A percentile compares a stretch with the other conserved stretches of the same genome.
phyloP scores from a whole-genome alignment of 2,113 vertebrate genomes.

The Laticauda colubrina region DNA sequence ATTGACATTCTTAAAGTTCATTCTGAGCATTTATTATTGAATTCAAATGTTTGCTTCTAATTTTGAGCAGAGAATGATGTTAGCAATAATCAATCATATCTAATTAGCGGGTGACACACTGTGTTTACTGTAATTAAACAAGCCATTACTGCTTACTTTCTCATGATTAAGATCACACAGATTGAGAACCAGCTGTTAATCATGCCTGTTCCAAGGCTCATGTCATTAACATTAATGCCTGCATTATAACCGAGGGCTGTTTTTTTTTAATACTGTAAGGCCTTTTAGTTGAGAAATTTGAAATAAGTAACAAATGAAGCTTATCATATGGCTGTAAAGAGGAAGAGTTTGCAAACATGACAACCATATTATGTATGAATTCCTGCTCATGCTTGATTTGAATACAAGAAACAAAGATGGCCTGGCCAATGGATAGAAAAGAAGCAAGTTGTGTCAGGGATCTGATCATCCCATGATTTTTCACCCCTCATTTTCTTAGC shows the following conservation, averaged over 20 bases:
- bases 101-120: slow-evolving; percentile 58
- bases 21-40: slow-evolving; percentile 15
- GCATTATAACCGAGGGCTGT: slow-evolving; percentile 18
- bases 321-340: slow-evolving; percentile 13
- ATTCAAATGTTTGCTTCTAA: slow-evolving; percentile 49
- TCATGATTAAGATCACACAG: slow-evolving; percentile 55
- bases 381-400: background rate
- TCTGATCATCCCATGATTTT: background rate
- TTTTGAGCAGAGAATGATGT: slow-evolving; percentile 44
- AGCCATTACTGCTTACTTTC: slow-evolving; percentile 57
- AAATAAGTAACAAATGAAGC: slow-evolving; percentile 11
- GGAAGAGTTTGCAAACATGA: background rate
- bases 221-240: slow-evolving; percentile 44
- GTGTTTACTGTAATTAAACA: slow-evolving; percentile 59
- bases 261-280: slow-evolving; percentile 35
- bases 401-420: background rate
- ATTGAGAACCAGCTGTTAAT: slow-evolving; percentile 57
- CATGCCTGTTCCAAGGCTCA: slow-evolving; percentile 49
- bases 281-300: slow-evolving; percentile 16
- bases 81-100: slow-evolving; percentile 62
- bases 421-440: background rate
- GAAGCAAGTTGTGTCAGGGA: background rate
- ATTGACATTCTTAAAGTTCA: slow-evolving; percentile 22
- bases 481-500: background rate
- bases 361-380: background rate